A percentile compares a stretch with the other conserved stretches of the same genome.
phyloP scores from a whole-genome alignment of 2,113 vertebrate species.

The Lepisosteus osseus region DNA sequence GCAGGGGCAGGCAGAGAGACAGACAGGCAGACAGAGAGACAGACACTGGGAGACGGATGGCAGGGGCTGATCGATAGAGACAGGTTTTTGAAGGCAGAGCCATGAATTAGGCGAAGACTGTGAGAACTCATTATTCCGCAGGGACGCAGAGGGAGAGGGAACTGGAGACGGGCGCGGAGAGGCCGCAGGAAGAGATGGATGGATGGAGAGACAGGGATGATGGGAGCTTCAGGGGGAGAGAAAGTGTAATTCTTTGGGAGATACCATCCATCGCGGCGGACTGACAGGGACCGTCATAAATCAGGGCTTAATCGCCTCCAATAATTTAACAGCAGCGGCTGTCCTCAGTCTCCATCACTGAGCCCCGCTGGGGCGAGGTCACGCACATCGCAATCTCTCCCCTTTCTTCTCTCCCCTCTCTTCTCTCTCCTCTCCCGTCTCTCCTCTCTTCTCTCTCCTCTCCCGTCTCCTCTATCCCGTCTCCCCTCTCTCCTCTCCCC shows the following conservation, averaged over 20 bases:
- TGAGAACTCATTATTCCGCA: background rate
- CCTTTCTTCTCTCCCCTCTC: no score
- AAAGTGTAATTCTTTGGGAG: constrained; percentile 46
- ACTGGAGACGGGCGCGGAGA: constrained; percentile 23
- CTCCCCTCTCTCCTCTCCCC: no score
- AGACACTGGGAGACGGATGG: constrained; percentile 30
- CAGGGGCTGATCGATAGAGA: constrained; percentile 35
- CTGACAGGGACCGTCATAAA: constrained; percentile 29
- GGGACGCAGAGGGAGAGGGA: constrained; percentile 8
- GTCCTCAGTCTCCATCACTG: no score
- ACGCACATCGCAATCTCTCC: no score
- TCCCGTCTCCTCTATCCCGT: no score
- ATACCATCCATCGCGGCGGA: constrained; percentile 21
- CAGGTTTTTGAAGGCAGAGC: constrained; percentile 48
- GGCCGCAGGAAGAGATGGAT: constrained; percentile 37
- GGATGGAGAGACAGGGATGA: constrained; percentile 29
- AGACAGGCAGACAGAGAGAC: constrained; percentile 27
- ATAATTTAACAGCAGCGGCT: no score
- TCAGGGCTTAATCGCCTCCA: constrained; percentile 40
- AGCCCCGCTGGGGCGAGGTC: no score
- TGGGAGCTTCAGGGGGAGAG: constrained; percentile 36
- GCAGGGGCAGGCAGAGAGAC: background rate
- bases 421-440: no score
- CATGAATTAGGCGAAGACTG: constrained; percentile 14
- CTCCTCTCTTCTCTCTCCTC: no score